These are phyloP conservation scores for Danio tinwini DNA, from an alignment of 2,797 vertebrate species.

Conservation along the genomic window DNA sequence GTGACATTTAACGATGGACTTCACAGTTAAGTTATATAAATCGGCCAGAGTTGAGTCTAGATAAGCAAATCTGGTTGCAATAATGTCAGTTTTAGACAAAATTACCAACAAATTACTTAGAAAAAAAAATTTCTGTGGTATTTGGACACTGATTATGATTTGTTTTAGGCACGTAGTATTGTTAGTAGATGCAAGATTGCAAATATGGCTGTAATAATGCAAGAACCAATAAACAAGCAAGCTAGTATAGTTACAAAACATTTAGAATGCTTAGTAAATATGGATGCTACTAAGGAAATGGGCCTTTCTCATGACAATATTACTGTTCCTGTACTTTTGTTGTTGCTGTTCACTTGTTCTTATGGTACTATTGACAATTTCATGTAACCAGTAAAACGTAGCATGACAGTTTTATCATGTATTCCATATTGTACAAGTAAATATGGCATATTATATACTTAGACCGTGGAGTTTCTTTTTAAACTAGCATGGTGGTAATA, in stretches of 20 bases:
- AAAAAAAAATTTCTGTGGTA: background rate
- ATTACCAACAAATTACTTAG: background rate
- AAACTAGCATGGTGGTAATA: background rate
- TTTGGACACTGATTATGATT: background rate
- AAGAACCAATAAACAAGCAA: background rate
- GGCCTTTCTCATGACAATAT: background rate
- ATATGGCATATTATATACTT: too few relatives aligned
- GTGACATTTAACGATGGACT: conserved; percentile 31
- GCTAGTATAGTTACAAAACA: background rate
- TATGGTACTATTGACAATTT: background rate
- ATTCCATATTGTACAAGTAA: too few relatives aligned
- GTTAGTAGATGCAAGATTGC: background rate
- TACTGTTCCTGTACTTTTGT: too few relatives aligned
- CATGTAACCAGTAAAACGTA: too few relatives aligned
- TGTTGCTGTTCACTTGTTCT: too few relatives aligned
- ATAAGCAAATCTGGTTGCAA: conserved; percentile 19
- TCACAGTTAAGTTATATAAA: conserved; percentile 14
- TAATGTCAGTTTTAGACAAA: conserved; percentile 12
- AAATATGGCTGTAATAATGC: background rate
- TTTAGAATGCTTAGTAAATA: background rate
- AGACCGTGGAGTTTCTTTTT: background rate
- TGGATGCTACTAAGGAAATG: background rate
- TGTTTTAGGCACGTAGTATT: background rate
- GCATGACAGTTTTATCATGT: too few relatives aligned
- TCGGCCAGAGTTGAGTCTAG: background rate